A percentile compares a stretch with the other conserved stretches of the same genome.
Conservation (phyloP, 2,113 vertebrate species). For the Hystrix brachyura region DNA sequence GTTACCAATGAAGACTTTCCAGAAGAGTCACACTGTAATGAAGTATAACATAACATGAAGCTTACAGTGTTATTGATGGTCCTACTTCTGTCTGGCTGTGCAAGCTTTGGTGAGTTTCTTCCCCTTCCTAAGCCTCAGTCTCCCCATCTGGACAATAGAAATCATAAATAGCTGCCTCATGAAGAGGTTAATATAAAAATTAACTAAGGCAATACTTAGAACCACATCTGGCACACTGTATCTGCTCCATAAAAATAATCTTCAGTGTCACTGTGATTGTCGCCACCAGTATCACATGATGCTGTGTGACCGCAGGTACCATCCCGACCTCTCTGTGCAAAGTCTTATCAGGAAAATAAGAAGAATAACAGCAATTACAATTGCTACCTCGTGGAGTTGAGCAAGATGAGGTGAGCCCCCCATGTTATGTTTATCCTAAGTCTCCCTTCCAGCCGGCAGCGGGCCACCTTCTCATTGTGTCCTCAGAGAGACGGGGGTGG, state of each 20-base stretch:
- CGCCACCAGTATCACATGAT: accelerated
- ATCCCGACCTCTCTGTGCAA: background rate
- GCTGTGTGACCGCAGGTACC: accelerated
- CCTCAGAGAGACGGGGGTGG: background rate
- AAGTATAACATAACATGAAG: background rate
- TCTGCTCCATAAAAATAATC: accelerated
- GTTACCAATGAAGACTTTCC: background rate
- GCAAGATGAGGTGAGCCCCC: no score
- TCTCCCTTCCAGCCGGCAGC: background rate
- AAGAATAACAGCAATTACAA: background rate
- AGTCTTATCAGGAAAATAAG: background rate
- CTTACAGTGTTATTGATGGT: accelerated
- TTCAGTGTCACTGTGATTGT: accelerated
- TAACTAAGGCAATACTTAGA: background rate
- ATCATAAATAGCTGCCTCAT: background rate
- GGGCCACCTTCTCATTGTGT: background rate
- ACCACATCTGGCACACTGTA: accelerated
- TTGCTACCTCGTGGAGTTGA: background rate
- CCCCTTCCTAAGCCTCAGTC: background rate
- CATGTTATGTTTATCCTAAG: background rate
- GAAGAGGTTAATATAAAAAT: background rate
- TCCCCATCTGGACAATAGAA: background rate
- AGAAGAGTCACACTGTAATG: background rate
- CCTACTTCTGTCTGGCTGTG: background rate
- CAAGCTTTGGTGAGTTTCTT: background rate